Evolutionary conservation across 2,888 invertebrate species (phyloP).

Genomic region (Xestia ashworthii): DNA sequence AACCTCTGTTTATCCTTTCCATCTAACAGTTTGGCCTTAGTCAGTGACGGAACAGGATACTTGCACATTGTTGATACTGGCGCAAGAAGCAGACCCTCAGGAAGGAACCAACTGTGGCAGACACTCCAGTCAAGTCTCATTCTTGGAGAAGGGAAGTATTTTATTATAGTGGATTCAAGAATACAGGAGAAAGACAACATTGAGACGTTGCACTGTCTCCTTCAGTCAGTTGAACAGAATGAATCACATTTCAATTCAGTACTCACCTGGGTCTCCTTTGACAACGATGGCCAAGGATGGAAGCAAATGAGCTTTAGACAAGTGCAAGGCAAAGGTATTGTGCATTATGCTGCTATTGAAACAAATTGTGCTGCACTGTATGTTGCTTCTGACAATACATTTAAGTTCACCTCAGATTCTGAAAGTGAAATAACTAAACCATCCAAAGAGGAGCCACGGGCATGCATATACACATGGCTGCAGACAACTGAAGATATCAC

Average conservation of each 20-base stretch:
- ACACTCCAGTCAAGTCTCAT: slow-evolving; percentile 86
- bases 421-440: slow-evolving; percentile 81
- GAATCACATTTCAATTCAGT: slow-evolving; percentile 89
- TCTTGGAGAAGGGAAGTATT: slow-evolving; percentile 88
- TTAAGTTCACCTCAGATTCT: slow-evolving; percentile 91
- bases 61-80: slow-evolving; percentile 92
- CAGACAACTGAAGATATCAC: slow-evolving; percentile 93
- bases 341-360: slow-evolving; percentile 93
- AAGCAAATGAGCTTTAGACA: slow-evolving; percentile 87
- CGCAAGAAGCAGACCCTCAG: slow-evolving; percentile 78
- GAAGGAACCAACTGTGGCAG: slow-evolving; percentile 87
- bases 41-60: slow-evolving; percentile 93
- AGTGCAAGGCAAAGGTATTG: slow-evolving; percentile 91
- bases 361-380: slow-evolving; percentile 91
- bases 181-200: slow-evolving; percentile 85
- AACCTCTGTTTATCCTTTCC: slow-evolving; percentile 93
- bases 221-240: slow-evolving; percentile 91
- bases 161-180: slow-evolving; percentile 90
- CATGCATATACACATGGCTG: slow-evolving; percentile 92
- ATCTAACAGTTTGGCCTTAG: slow-evolving; percentile 90
- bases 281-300: slow-evolving; percentile 88
- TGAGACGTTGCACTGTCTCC: slow-evolving; percentile 91
- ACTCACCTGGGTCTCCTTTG: slow-evolving; percentile 92
- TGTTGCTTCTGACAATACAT: slow-evolving; percentile 92
- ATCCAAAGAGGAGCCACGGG: slow-evolving; percentile 64